phyloP scores from a whole-genome alignment of 2,888 invertebrate genomes.

The Euplexia lucipara region DNA sequence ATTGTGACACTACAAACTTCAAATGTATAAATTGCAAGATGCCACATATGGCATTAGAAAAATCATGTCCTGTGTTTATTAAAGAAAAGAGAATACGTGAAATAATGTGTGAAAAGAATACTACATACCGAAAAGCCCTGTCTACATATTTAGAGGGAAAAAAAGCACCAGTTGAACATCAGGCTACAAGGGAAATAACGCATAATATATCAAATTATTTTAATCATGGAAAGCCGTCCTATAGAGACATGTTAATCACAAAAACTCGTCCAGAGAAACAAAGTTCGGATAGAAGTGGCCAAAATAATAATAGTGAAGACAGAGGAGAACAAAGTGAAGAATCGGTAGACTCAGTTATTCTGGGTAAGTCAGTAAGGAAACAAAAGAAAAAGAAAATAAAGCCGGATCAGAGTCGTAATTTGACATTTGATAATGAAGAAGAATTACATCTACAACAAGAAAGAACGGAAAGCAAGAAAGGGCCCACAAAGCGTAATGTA shows the following conservation, averaged over 20 bases:
- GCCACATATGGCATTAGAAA: neutral
- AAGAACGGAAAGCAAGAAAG: neutral
- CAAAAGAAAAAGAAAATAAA: conserved; percentile 1
- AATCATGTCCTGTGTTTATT: neutral
- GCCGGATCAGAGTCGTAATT: neutral
- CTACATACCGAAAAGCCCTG: neutral
- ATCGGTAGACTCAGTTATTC: neutral
- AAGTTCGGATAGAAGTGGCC: too few species aligned
- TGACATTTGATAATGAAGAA: neutral
- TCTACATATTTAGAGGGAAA: neutral
- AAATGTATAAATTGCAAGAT: neutral
- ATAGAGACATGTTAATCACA: neutral
- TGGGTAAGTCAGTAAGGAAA: neutral
- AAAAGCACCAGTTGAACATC: too few species aligned
- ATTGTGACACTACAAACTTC: neutral
- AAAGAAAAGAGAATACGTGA: neutral
- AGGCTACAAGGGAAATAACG: neutral
- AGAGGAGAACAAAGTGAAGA: neutral
- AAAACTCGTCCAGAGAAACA: too few species aligned
- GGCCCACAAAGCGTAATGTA: too few species aligned
- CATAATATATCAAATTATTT: too few species aligned
- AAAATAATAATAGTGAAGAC: too few species aligned
- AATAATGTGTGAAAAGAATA: neutral
- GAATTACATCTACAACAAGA: neutral
- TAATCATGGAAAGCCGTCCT: neutral